Evolutionary conservation across 2,797 vertebrate species (phyloP).

Genomic region (Onychomys torridus): DNA sequence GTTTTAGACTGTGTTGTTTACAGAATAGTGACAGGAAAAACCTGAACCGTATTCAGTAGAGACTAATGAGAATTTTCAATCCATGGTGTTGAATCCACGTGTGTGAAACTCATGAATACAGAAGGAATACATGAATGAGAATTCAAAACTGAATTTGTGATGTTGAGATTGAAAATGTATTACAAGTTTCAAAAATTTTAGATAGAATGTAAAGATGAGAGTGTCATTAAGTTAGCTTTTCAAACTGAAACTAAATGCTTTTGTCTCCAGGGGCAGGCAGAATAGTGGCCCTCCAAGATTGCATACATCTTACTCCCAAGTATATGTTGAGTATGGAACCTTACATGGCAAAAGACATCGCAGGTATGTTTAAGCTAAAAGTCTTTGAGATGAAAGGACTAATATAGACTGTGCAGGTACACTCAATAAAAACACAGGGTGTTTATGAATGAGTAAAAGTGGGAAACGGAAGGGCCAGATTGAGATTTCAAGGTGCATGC

Average conservation of each 20-base stretch:
- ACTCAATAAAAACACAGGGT: background rate
- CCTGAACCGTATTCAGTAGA: background rate
- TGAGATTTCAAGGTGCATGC: background rate
- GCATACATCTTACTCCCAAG: background rate
- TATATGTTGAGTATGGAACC: background rate
- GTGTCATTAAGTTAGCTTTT: background rate
- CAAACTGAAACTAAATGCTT: background rate
- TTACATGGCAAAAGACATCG: background rate
- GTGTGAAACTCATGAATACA: background rate
- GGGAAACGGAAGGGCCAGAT: background rate
- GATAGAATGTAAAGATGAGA: background rate
- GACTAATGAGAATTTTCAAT: background rate
- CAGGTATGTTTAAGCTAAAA: background rate
- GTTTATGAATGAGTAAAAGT: background rate
- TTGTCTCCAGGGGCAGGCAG: background rate
- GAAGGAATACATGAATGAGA: background rate
- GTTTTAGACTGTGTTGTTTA: background rate
- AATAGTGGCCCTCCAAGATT: background rate
- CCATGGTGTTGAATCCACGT: background rate
- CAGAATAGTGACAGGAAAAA: background rate
- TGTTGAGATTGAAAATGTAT: background rate
- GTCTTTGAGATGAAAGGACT: background rate
- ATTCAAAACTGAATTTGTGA: background rate
- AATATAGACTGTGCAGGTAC: background rate
- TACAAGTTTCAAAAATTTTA: background rate